These are phyloP conservation scores for Nibea coibor DNA, from an alignment of 2,113 vertebrate genomes.

Conservation along the genomic window DNA sequence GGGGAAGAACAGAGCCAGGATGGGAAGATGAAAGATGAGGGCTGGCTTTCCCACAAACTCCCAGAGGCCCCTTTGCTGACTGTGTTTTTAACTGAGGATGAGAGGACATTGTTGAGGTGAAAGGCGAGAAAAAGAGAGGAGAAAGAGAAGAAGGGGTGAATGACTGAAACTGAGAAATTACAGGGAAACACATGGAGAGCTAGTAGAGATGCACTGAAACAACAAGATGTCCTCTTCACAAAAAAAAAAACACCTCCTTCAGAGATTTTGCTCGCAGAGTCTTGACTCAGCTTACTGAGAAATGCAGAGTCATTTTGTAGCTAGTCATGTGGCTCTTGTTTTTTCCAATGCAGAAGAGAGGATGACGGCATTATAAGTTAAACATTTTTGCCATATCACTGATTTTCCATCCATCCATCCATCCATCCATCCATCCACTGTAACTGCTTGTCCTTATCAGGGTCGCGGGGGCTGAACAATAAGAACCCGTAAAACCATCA, in stretches of 20 bases:
- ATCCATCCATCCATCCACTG: no score
- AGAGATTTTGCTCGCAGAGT: neutral
- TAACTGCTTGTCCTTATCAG: no score
- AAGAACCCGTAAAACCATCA: no score
- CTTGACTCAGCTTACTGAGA: neutral
- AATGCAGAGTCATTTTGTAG: neutral
- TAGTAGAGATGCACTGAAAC: neutral
- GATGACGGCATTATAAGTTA: neutral
- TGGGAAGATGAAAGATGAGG: slow-evolving; percentile 82
- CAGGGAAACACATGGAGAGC: neutral
- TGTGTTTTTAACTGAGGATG: slow-evolving; percentile 74
- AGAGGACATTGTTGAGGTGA: slow-evolving; percentile 67
- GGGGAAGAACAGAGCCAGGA: slow-evolving; percentile 41
- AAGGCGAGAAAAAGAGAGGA: slow-evolving; percentile 20
- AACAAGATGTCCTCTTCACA: slow-evolving; percentile 3
- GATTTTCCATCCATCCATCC: neutral
- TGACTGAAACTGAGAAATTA: slow-evolving; percentile 25
- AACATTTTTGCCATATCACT: neutral
- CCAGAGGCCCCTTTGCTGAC: slow-evolving; percentile 79
- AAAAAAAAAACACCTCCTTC: neutral
- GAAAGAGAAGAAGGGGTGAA: slow-evolving; percentile 13
- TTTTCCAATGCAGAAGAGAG: neutral
- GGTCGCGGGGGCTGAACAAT: no score
- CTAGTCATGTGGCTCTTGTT: neutral
- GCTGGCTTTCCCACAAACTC: slow-evolving; percentile 78